Evolutionary conservation across 1,140 invertebrate genomes (phyloP).

Genomic region (Apocrypta bakeri): DNA sequence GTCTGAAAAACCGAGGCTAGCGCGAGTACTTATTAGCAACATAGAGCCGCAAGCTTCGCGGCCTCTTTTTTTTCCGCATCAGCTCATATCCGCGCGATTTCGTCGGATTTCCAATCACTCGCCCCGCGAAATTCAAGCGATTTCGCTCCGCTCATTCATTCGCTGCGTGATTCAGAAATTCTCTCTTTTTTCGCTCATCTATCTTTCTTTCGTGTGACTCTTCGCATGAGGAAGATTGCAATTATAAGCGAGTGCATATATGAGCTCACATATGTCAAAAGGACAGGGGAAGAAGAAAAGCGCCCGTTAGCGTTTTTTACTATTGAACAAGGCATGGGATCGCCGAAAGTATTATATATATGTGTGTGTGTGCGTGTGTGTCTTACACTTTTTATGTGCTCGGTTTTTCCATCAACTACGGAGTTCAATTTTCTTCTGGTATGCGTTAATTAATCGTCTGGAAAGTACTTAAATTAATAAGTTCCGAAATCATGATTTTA

Average conservation of each 20-base stretch:
- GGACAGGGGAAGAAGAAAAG: no score
- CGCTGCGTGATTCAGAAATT: no score
- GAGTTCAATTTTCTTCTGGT: no score
- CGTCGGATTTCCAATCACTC: not conserved
- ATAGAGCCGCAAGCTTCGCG: not conserved
- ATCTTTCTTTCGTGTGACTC: not conserved
- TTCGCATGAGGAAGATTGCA: not conserved
- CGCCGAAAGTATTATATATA: no score
- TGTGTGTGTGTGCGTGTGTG: no score
- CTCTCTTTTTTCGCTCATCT: not conserved
- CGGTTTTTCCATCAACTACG: no score
- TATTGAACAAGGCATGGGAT: no score
- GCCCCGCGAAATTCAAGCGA: not conserved
- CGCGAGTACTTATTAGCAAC: constrained; percentile 18
- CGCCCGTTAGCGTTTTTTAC: no score
- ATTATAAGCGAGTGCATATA: not conserved
- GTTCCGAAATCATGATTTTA: no score
- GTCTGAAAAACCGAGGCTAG: constrained; percentile 8
- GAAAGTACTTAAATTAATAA: no score
- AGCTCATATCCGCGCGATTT: not conserved
- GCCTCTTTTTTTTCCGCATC: constrained; percentile 7
- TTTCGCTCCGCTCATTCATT: not conserved
- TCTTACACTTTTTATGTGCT: no score
- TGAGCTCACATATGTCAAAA: not conserved
- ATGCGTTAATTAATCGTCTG: no score